These are phyloP conservation scores for Drosophila acutilabella DNA, from an alignment of 2,888 invertebrate species.

Conservation along the genomic window DNA sequence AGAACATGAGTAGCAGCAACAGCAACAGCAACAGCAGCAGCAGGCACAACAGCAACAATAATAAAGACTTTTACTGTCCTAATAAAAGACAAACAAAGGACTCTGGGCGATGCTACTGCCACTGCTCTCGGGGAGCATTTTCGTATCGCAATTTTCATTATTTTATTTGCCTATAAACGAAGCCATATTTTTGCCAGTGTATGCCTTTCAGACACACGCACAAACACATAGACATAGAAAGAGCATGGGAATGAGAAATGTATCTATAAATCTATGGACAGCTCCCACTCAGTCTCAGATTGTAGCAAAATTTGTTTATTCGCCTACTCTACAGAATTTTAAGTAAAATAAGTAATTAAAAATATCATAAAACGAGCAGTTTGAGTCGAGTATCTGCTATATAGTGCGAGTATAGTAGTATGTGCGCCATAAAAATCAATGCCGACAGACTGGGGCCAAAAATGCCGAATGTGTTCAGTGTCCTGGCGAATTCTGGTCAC, in stretches of 20 bases:
- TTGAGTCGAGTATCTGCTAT: constrained; percentile 6
- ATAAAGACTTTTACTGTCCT: constrained; percentile 83
- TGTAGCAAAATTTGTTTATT: constrained; percentile 63
- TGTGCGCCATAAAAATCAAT: constrained; percentile 68
- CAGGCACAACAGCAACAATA: constrained; percentile 59
- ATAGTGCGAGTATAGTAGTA: constrained; percentile 10
- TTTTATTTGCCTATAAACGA: constrained; percentile 84
- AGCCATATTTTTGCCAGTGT: constrained; percentile 76
- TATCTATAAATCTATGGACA: constrained; percentile 50
- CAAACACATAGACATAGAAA: constrained; percentile 21
- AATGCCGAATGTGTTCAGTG: constrained; percentile 22
- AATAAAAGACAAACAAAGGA: constrained; percentile 84
- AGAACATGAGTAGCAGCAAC: constrained; percentile 22
- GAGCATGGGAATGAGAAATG: constrained; percentile 21
- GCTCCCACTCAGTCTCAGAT: constrained; percentile 23
- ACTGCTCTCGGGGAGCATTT: constrained; percentile 52
- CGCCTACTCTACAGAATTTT: constrained; percentile 63
- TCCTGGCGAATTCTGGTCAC: constrained; percentile 17
- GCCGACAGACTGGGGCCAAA: constrained; percentile 68
- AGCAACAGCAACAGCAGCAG: constrained; percentile 26
- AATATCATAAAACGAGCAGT: constrained; percentile 68
- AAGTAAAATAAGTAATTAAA: constrained; percentile 76
- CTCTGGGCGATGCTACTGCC: constrained; percentile 53
- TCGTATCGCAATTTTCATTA: constrained; percentile 84
- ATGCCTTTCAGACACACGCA: constrained; percentile 30